Evolutionary conservation across 2,888 invertebrate genomes (phyloP).

Genomic region (Mongoloraphidia duomilia): DNA sequence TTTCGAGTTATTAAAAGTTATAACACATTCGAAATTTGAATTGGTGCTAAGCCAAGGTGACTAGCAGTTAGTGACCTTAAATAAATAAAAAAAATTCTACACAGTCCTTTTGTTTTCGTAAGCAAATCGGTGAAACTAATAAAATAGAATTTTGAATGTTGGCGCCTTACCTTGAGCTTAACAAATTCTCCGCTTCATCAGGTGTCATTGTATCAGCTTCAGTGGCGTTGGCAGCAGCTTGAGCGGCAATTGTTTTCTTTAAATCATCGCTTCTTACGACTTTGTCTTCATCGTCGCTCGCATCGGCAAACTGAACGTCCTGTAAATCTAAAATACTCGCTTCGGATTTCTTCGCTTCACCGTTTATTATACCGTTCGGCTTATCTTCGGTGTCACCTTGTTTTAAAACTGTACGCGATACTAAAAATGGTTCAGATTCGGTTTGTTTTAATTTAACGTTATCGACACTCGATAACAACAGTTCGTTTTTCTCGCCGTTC

Average conservation of each 20-base stretch:
- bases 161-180: slow-evolving; percentile 61
- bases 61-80: too few relatives aligned
- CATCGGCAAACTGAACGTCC: slow-evolving; percentile 41
- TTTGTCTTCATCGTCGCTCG: slow-evolving; percentile 34
- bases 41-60: too few relatives aligned
- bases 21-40: too few relatives aligned
- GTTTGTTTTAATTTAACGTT: background rate
- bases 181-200: slow-evolving; percentile 74
- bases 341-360: slow-evolving; percentile 27
- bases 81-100: too few relatives aligned
- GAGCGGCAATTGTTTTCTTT: slow-evolving; percentile 11
- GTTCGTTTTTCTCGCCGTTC: slow-evolving; percentile 28
- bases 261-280: slow-evolving; percentile 12
- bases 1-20: too few relatives aligned
- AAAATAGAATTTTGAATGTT: background rate
- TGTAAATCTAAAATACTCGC: slow-evolving; percentile 40
- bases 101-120: too few relatives aligned
- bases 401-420: slow-evolving; percentile 13
- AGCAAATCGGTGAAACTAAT: too few relatives aligned
- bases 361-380: background rate
- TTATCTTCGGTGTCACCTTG: background rate
- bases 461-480: slow-evolving; percentile 27
- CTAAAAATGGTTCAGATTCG: slow-evolving; percentile 22
- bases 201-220: slow-evolving; percentile 58
- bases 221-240: slow-evolving; percentile 24